Conservation (phyloP, 92 coral and sea anemone species). For the Plumapathes pennacea region DNA sequence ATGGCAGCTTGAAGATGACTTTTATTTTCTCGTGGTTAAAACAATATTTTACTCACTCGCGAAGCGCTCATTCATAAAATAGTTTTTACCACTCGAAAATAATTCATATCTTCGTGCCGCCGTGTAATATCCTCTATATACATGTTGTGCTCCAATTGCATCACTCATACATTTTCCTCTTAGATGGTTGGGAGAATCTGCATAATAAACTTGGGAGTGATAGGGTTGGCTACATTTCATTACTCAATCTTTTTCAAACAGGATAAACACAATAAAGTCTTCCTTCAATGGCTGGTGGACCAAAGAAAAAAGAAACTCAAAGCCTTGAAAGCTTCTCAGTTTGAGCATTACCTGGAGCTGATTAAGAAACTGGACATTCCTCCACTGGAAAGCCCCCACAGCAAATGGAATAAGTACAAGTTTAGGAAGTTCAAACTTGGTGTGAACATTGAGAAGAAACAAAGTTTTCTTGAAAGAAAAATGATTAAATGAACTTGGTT, state of each 20-base stretch:
- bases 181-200: not conserved
- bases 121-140: no score
- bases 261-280: conserved; percentile 91
- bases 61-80: no score
- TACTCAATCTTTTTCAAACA: conserved; percentile 14
- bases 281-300: conserved; percentile 75
- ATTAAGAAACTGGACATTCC: conserved; percentile 66
- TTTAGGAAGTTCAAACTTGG: conserved; percentile 85
- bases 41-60: no score
- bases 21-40: no score
- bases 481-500: conserved; percentile 45
- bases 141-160: not conserved
- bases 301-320: conserved; percentile 81
- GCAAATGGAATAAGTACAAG: conserved; percentile 87
- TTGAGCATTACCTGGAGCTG: conserved; percentile 74
- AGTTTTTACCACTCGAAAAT: no score
- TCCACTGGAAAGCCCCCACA: conserved; percentile 66
- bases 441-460: conserved; percentile 80
- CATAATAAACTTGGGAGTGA: no score
- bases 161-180: not conserved
- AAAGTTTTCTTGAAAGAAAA: conserved; percentile 60
- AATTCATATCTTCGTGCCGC: no score
- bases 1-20: no score
- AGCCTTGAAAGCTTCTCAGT: conserved; percentile 55
- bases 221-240: not conserved